Percentiles rank a stretch among this genome's conserved stretches.
phyloP scores from a whole-genome alignment of 2,888 invertebrate species.

The Chirona hameri region DNA sequence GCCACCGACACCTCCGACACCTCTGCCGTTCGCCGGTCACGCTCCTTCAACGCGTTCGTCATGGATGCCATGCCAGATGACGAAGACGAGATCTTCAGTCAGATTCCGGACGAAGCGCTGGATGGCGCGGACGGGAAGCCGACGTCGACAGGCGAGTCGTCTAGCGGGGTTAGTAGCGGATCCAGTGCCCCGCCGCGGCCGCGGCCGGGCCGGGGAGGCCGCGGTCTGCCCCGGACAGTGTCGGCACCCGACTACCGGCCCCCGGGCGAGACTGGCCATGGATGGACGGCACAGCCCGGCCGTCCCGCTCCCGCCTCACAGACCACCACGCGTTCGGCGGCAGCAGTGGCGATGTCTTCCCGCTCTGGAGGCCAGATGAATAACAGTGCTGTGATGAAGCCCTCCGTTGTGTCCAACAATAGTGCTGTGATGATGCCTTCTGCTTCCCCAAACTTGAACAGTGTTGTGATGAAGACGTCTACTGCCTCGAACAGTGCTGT shows the following conservation, averaged over 20 bases:
- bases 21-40: neutral
- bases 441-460: neutral
- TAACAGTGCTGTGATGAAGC: neutral
- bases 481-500: too few species aligned
- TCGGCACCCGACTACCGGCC: neutral
- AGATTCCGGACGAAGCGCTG: slow-evolving; percentile 12
- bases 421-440: neutral
- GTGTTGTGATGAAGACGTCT: too few species aligned
- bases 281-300: neutral
- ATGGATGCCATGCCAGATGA: slow-evolving; percentile 6
- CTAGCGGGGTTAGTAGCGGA: neutral
- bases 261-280: neutral
- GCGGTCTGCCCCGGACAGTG: neutral
- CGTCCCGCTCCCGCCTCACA: neutral
- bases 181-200: neutral
- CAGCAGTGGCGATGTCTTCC: neutral
- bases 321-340: neutral
- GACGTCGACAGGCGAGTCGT: neutral
- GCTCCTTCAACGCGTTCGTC: slow-evolving; percentile 2
- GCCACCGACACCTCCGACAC: neutral
- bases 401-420: neutral
- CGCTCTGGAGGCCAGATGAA: neutral
- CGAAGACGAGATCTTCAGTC: slow-evolving; percentile 22
- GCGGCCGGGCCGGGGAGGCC: neutral
- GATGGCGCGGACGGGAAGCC: neutral